Conservation (phyloP, 2,113 vertebrate genomes). For the Takifugu flavidus region DNA sequence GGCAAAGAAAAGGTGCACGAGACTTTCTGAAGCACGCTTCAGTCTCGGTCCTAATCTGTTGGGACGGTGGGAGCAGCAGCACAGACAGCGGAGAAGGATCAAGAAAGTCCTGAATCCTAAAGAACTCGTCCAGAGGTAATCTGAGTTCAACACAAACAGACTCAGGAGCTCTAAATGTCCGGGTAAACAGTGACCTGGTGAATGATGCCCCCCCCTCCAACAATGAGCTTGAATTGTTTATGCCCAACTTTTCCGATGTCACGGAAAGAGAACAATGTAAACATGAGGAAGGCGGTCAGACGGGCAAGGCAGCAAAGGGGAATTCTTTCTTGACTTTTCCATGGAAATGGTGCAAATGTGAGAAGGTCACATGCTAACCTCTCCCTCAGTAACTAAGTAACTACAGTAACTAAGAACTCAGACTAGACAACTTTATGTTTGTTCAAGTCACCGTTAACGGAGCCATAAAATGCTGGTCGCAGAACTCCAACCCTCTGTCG, state of each 20-base stretch:
- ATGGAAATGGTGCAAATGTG: slow-evolving; percentile 53
- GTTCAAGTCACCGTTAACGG: too few species aligned
- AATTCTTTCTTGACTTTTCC: slow-evolving; percentile 57
- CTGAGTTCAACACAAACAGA: neutral
- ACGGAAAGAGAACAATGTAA: slow-evolving; percentile 19
- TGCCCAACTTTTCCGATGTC: slow-evolving; percentile 51
- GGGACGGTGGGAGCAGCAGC: slow-evolving; percentile 20
- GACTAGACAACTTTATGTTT: slow-evolving; percentile 6
- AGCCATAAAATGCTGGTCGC: too few species aligned
- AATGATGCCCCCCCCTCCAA: slow-evolving; percentile 51
- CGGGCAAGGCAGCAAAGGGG: slow-evolving; percentile 44
- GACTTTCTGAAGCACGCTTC: slow-evolving; percentile 41
- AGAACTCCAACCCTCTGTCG: slow-evolving; percentile 41
- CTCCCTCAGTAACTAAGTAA: neutral
- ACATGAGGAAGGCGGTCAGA: slow-evolving; percentile 17
- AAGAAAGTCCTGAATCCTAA: neutral
- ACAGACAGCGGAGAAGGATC: neutral
- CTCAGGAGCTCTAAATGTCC: slow-evolving; percentile 12
- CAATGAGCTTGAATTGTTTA: slow-evolving; percentile 51
- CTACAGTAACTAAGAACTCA: slow-evolving; percentile 49
- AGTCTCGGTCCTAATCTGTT: slow-evolving; percentile 50
- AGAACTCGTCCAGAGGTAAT: neutral
- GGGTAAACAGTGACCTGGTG: slow-evolving; percentile 54
- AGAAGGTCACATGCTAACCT: too few species aligned
- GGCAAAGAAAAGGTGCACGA: slow-evolving; percentile 58